A percentile compares a stretch with the other conserved stretches of the same genome.
Conservation (phyloP, 2,113 vertebrate genomes). For the Elachura formosa region DNA sequence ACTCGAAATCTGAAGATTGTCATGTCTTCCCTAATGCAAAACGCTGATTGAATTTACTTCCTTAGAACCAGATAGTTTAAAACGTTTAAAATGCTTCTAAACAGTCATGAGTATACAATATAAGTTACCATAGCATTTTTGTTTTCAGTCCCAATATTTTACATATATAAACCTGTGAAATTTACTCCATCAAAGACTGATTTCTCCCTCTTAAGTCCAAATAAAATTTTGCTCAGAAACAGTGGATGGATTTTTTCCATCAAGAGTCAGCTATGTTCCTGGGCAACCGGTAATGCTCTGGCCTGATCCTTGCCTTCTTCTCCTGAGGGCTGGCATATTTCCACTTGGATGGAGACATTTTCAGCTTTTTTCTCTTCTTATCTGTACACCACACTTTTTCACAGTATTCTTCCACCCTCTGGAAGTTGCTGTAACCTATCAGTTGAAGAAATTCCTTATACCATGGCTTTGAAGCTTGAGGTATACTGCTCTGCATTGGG, state of each 20-base stretch:
- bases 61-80: neutral
- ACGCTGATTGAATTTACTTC: neutral
- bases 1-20: slow-evolving; percentile 48
- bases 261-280: slow-evolving; percentile 80
- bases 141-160: slow-evolving; percentile 47
- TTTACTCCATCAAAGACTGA: neutral
- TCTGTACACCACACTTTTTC: slow-evolving; percentile 95
- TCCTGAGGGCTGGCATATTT: slow-evolving; percentile 78
- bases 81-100: slow-evolving; percentile 41
- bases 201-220: slow-evolving; percentile 15
- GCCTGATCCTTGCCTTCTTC: slow-evolving; percentile 71
- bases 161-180: slow-evolving; percentile 58
- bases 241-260: neutral
- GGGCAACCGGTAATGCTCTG: slow-evolving; percentile 82
- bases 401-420: slow-evolving; percentile 93
- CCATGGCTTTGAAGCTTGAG: slow-evolving; percentile 79
- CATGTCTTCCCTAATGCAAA: slow-evolving; percentile 15
- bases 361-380: slow-evolving; percentile 87
- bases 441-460: slow-evolving; percentile 96
- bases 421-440: slow-evolving; percentile 92
- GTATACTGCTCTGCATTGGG: slow-evolving; percentile 63
- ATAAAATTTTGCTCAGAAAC: neutral
- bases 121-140: slow-evolving; percentile 59
- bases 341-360: slow-evolving; percentile 81
- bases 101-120: slow-evolving; percentile 39